Evolutionary conservation across 2,888 invertebrate genomes (phyloP).

Genomic region (Toxonevra muliebris): DNA sequence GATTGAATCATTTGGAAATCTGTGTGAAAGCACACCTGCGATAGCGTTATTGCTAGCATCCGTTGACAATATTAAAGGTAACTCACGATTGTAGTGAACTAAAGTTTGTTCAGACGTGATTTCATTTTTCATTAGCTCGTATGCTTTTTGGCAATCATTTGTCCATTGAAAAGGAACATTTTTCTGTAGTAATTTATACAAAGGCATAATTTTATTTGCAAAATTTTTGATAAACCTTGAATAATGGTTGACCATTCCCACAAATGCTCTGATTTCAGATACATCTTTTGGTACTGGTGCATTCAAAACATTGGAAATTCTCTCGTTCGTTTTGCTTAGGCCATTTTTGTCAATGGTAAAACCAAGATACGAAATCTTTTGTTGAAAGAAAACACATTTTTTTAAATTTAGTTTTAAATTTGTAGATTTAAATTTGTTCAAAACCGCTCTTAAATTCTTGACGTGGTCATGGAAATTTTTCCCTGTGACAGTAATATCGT

Average conservation of each 20-base stretch:
- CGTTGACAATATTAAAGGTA: constrained; percentile 38
- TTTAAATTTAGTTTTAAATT: constrained; percentile 20
- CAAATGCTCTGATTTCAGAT: neutral
- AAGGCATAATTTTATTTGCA: constrained; percentile 17
- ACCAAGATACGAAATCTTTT: constrained; percentile 40
- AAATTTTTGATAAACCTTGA: constrained; percentile 29
- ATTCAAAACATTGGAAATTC: constrained; percentile 44
- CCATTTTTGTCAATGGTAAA: constrained; percentile 44
- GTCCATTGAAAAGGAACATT: constrained; percentile 45
- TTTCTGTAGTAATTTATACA: constrained; percentile 23
- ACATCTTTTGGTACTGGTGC: neutral
- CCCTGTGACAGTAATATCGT: constrained; percentile 8
- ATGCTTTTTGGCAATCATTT: constrained; percentile 41
- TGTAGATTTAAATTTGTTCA: constrained; percentile 10
- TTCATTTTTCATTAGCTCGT: constrained; percentile 45
- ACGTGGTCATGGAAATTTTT: constrained; percentile 19
- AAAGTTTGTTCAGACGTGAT: constrained; percentile 37
- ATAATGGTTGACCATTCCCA: constrained; percentile 6
- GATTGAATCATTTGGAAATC: constrained; percentile 12
- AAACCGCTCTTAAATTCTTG: constrained; percentile 25
- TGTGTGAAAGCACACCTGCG: constrained; percentile 33
- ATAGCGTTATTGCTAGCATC: constrained; percentile 40
- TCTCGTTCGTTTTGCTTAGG: constrained; percentile 34
- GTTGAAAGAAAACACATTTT: constrained; percentile 24
- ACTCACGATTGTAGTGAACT: constrained; percentile 35